These are phyloP conservation scores for Ptychobarbus kaznakovi DNA, from an alignment of 2,797 vertebrate species.

Conservation along the genomic window DNA sequence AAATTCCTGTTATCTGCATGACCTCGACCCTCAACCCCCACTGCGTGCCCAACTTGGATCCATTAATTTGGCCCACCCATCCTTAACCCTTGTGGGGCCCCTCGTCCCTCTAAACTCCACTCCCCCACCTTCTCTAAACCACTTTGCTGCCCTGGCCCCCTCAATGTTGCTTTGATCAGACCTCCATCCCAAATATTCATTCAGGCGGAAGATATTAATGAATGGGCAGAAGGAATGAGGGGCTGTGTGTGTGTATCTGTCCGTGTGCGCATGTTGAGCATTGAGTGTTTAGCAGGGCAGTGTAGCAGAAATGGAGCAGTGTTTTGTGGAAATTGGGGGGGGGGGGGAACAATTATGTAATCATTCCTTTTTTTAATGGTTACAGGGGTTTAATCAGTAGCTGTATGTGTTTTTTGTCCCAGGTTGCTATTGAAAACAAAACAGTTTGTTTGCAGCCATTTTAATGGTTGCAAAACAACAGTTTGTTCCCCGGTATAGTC, in stretches of 20 bases:
- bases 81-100: slow-evolving; percentile 45
- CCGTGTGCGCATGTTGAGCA: not conserved
- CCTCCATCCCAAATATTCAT: slow-evolving; percentile 75
- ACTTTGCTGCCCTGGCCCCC: slow-evolving; percentile 51
- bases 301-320: not conserved
- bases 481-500: not conserved
- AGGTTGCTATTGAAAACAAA: too few species aligned
- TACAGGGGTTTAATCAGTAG: not conserved
- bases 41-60: not conserved
- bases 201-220: slow-evolving; percentile 83
- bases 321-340: slow-evolving; percentile 17
- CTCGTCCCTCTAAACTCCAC: slow-evolving; percentile 37
- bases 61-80: slow-evolving; percentile 28
- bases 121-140: slow-evolving; percentile 46
- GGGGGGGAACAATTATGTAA: too few species aligned
- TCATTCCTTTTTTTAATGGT: not conserved
- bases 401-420: not conserved
- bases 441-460: too few species aligned
- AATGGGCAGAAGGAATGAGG: slow-evolving; percentile 66
- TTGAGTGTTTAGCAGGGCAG: slow-evolving; percentile 8
- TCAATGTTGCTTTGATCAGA: slow-evolving; percentile 77
- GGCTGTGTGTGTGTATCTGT: slow-evolving; percentile 56
- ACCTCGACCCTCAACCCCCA: slow-evolving; percentile 39
- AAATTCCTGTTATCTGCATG: slow-evolving; percentile 74
- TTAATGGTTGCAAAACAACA: not conserved